Conservation (phyloP, 2,888 invertebrate genomes). For the Nymphalis c-album region DNA sequence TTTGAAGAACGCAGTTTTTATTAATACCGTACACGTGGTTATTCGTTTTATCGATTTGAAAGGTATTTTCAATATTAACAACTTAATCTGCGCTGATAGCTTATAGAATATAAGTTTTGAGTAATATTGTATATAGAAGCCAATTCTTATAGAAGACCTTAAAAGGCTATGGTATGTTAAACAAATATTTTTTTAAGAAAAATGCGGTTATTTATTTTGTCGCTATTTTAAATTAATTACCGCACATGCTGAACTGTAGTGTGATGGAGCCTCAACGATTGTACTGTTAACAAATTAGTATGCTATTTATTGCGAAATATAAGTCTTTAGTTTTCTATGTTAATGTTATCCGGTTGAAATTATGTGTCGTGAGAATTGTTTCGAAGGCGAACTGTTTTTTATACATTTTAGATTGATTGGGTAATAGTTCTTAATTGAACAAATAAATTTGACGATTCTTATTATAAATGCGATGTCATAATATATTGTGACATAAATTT, state of each 20-base stretch:
- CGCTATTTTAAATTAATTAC: neutral
- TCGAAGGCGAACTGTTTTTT: constrained; percentile 28
- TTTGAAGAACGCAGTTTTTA: neutral
- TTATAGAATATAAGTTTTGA: neutral
- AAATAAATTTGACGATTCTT: constrained; percentile 28
- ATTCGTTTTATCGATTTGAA: neutral
- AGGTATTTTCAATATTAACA: neutral
- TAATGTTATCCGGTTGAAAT: constrained; percentile 36
- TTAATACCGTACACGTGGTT: neutral
- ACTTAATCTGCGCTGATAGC: neutral
- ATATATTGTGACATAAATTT: constrained; percentile 18
- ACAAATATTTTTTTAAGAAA: no score
- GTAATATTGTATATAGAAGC: no score
- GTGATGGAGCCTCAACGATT: neutral
- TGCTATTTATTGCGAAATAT: constrained; percentile 35
- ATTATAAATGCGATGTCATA: constrained; percentile 24
- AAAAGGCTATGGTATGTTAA: no score
- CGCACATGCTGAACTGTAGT: neutral
- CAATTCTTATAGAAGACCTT: no score
- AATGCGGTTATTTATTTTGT: neutral
- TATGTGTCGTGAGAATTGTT: constrained; percentile 35
- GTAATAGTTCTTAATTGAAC: constrained; percentile 33
- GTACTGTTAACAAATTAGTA: constrained; percentile 33
- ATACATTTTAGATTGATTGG: constrained; percentile 26
- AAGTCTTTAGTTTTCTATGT: constrained; percentile 33